These are phyloP conservation scores for Platichthys stellatus DNA, from an alignment of 2,113 vertebrate species.

Conservation along the genomic window DNA sequence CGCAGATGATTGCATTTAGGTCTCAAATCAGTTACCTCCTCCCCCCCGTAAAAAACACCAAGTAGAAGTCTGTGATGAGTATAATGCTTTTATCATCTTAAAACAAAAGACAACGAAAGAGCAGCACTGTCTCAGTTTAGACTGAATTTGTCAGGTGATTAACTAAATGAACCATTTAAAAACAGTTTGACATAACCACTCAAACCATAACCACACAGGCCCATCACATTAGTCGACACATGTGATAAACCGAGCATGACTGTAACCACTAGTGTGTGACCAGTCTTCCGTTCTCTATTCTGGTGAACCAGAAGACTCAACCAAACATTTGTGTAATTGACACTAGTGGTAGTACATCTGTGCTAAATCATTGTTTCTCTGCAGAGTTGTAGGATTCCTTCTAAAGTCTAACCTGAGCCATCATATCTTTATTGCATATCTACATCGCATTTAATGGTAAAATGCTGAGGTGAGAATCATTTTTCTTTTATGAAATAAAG, in stretches of 20 bases:
- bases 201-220: background rate
- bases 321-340: too few relatives aligned
- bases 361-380: too few relatives aligned
- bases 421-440: too few relatives aligned
- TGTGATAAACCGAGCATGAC: background rate
- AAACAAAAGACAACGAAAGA: background rate
- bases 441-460: too few relatives aligned
- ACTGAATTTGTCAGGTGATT: background rate
- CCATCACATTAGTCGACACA: background rate
- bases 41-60: background rate
- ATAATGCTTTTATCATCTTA: too few relatives aligned
- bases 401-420: too few relatives aligned
- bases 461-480: too few relatives aligned
- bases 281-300: constrained; percentile 4
- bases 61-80: background rate
- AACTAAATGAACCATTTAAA: background rate
- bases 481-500: too few relatives aligned
- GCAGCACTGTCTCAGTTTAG: background rate
- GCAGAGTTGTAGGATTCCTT: too few relatives aligned
- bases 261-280: background rate
- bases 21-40: background rate
- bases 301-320: too few relatives aligned
- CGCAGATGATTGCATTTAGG: background rate
- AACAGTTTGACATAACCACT: background rate
- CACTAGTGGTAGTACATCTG: too few relatives aligned